Evolutionary conservation across 1,140 invertebrate species (phyloP).

Genomic region (Zaprionus camerounensis): DNA sequence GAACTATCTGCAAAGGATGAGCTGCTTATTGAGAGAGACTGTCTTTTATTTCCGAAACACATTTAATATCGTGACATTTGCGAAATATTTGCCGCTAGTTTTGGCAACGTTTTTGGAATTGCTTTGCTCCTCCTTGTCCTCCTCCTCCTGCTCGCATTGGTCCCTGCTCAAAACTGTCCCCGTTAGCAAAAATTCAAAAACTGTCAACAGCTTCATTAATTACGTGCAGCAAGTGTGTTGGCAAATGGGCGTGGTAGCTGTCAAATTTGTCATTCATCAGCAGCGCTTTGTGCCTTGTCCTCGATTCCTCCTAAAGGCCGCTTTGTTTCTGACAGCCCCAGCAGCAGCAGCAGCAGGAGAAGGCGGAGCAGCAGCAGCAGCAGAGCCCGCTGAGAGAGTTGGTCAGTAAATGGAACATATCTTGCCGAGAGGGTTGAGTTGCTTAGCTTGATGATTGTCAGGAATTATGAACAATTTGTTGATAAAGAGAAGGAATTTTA

Average conservation of each 20-base stretch:
- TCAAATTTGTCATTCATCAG: constrained; percentile 80
- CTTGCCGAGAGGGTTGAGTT: neutral
- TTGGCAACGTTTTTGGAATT: constrained; percentile 15
- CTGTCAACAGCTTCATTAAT: constrained; percentile 76
- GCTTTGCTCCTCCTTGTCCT: constrained; percentile 2
- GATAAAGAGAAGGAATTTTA: neutral
- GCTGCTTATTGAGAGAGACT: constrained; percentile 4
- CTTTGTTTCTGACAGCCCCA: constrained; percentile 56
- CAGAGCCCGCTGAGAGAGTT: neutral
- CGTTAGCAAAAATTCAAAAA: constrained; percentile 63
- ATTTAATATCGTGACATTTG: constrained; percentile 44
- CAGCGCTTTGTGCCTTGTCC: constrained; percentile 25
- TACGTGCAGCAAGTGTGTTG: constrained; percentile 58
- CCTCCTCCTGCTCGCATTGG: constrained; percentile 18
- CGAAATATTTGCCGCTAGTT: constrained; percentile 45
- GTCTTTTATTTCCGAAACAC: constrained; percentile 19
- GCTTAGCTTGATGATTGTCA: neutral
- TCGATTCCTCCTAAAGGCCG: constrained; percentile 3
- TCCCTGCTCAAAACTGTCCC: constrained; percentile 34
- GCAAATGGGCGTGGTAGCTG: constrained; percentile 58
- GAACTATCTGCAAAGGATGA: constrained; percentile 8
- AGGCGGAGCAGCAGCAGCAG: too few species aligned
- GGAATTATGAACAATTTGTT: neutral
- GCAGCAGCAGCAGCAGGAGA: constrained; percentile 1
- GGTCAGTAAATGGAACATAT: constrained; percentile 18